A percentile compares a stretch with the other conserved stretches of the same genome.
Conservation (phyloP, 2,113 vertebrate species). For the Synodontis membranacea region DNA sequence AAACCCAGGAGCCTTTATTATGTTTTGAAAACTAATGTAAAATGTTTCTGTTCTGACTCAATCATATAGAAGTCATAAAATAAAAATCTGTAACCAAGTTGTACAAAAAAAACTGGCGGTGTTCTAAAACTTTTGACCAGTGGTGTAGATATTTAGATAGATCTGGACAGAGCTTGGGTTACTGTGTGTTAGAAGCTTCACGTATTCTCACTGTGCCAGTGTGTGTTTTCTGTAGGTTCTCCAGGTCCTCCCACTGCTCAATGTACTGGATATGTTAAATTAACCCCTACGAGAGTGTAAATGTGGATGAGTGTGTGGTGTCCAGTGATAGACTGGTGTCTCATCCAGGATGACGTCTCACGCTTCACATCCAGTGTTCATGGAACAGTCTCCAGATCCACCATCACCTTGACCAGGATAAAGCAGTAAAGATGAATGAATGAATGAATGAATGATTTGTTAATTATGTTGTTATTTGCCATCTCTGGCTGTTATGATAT, state of each 20-base stretch:
- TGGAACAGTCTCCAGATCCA: background rate
- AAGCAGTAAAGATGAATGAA: background rate
- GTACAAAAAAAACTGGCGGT: no score
- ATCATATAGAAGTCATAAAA: no score
- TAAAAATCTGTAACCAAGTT: no score
- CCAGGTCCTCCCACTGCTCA: background rate
- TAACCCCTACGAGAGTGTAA: background rate
- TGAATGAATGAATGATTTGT: background rate
- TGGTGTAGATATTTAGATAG: no score
- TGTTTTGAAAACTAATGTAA: no score
- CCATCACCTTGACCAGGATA: background rate
- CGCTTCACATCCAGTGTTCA: background rate
- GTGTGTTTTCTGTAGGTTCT: background rate
- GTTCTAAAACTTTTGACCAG: no score
- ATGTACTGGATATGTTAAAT: background rate
- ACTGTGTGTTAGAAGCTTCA: background rate
- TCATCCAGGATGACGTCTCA: background rate
- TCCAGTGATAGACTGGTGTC: background rate
- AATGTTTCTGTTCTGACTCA: no score
- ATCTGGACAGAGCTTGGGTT: no score
- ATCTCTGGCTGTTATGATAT: background rate
- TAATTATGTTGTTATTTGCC: background rate
- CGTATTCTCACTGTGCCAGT: background rate
- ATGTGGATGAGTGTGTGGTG: background rate
- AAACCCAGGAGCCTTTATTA: no score